These are phyloP conservation scores for Saccostrea cuccullata DNA, from an alignment of 1,140 invertebrate genomes.

Conservation along the genomic window DNA sequence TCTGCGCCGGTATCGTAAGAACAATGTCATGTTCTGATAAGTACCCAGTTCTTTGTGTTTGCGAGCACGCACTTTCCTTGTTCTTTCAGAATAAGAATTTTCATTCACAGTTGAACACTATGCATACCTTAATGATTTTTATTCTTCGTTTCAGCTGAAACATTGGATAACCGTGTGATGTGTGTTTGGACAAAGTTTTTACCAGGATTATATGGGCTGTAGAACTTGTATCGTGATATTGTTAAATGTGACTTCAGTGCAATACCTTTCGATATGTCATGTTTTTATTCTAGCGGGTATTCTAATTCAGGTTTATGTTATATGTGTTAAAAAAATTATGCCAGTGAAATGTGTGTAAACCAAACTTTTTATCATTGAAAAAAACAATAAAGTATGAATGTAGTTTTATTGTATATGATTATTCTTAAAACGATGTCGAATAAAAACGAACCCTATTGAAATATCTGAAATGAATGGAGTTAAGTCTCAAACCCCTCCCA, in stretches of 20 bases:
- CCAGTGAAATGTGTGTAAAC: background rate
- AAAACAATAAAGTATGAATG: background rate
- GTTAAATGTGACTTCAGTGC: background rate
- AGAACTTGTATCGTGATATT: background rate
- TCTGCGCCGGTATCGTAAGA: background rate
- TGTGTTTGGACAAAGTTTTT: background rate
- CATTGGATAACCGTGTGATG: slow-evolving; percentile 17
- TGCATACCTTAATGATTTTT: background rate
- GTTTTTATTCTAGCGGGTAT: slow-evolving; percentile 24
- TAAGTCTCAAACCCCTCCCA: no score
- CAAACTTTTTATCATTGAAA: background rate
- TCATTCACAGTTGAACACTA: background rate
- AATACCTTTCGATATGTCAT: background rate
- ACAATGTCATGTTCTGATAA: slow-evolving; percentile 29
- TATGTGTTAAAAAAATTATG: background rate
- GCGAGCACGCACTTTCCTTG: background rate
- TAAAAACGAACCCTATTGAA: background rate
- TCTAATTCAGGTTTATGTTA: background rate
- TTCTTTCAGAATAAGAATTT: background rate
- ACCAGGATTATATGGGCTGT: background rate
- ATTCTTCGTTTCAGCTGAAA: slow-evolving; percentile 8
- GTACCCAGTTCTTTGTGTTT: background rate
- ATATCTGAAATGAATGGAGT: no score
- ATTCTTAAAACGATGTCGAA: background rate
- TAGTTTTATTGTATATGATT: background rate